Conservation (phyloP, 2,888 invertebrate species). For the Epistrophe grossulariae region DNA sequence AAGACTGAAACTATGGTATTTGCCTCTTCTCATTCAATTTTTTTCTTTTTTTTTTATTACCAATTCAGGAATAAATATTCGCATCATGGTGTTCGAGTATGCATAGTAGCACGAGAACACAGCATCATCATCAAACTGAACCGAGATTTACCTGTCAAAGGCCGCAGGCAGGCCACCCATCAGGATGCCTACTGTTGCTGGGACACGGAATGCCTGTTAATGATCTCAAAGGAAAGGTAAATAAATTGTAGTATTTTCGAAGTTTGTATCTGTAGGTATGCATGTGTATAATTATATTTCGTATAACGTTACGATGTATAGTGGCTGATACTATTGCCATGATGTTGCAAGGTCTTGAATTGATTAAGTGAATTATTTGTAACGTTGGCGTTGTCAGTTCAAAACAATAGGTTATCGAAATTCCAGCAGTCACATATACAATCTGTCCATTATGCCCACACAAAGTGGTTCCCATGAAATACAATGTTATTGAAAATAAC, state of each 20-base stretch:
- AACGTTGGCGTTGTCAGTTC: conserved; percentile 1
- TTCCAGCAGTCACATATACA: conserved; percentile 1
- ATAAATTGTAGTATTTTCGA: conserved; percentile 42
- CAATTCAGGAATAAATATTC: not conserved
- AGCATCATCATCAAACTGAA: not conserved
- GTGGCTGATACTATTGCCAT: not conserved
- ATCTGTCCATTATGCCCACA: not conserved
- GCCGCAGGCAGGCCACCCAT: conserved; percentile 16
- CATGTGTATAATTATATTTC: too few relatives aligned
- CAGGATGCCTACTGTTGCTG: not conserved
- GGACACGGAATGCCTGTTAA: conserved; percentile 14
- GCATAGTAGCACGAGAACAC: not conserved
- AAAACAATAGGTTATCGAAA: conserved; percentile 24
- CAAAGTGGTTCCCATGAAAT: not conserved
- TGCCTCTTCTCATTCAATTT: not conserved
- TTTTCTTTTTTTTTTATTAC: not conserved
- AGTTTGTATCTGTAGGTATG: not conserved
- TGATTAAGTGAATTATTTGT: conserved; percentile 28
- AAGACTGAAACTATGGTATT: not conserved
- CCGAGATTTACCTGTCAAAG: conserved; percentile 11
- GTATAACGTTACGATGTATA: not conserved
- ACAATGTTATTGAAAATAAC: not conserved
- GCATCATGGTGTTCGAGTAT: not conserved
- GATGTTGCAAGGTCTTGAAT: conserved; percentile 11
- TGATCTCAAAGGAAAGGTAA: conserved; percentile 41